phyloP scores from a whole-genome alignment of 2,888 invertebrate species.

The Blera fallax region DNA sequence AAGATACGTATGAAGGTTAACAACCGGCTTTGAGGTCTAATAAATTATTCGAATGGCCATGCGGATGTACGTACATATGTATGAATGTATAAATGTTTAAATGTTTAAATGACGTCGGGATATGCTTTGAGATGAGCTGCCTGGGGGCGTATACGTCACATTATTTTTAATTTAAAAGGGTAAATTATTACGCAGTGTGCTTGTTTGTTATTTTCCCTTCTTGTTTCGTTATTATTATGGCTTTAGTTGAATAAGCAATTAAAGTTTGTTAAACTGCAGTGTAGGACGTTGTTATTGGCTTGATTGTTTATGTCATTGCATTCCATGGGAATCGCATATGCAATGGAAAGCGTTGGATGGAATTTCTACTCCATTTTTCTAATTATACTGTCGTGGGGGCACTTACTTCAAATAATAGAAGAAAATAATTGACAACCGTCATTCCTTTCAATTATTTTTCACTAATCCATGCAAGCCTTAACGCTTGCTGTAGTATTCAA shows the following conservation, averaged over 20 bases:
- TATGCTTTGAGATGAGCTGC: not conserved
- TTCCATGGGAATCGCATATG: not conserved
- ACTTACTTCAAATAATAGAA: not conserved
- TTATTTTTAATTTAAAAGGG: conserved; percentile 26
- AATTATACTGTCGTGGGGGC: not conserved
- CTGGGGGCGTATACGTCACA: conserved; percentile 12
- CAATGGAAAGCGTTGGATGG: not conserved
- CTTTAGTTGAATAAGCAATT: conserved; percentile 14
- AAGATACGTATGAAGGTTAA: conserved; percentile 19
- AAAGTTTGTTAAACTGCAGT: conserved; percentile 5
- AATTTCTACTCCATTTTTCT: not conserved
- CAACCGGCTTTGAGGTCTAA: conserved; percentile 36
- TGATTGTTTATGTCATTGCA: not conserved
- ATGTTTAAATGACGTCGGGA: not conserved
- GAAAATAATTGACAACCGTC: not conserved
- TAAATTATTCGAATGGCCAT: conserved; percentile 38
- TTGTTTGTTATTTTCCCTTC: not conserved
- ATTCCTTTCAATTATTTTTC: too few species aligned
- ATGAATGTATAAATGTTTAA: not conserved
- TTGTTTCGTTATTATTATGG: not conserved
- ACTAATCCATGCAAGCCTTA: too few species aligned
- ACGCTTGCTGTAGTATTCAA: too few species aligned
- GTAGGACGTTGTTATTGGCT: not conserved
- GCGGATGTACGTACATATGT: too few species aligned
- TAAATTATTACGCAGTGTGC: not conserved